Conservation (phyloP, 2,888 invertebrate genomes). For the Dastarcus helophoroides region DNA sequence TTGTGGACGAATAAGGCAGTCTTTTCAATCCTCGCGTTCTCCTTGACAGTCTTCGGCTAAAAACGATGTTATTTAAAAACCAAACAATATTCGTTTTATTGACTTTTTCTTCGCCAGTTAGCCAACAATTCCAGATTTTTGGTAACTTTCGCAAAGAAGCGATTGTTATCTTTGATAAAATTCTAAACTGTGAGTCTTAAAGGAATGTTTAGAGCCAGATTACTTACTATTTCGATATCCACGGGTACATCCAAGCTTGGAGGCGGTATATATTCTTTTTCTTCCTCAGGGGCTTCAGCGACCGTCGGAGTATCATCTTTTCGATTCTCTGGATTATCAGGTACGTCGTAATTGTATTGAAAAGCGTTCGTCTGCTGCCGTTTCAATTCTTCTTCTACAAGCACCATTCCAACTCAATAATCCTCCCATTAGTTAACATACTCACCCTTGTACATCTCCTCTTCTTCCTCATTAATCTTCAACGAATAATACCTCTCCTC, state of each 20-base stretch:
- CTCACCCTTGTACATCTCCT: slow-evolving; percentile 80
- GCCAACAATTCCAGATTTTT: too few relatives aligned
- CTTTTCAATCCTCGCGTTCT: slow-evolving; percentile 90
- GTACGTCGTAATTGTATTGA: slow-evolving; percentile 61
- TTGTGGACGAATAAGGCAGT: slow-evolving; percentile 79
- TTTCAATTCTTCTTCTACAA: slow-evolving; percentile 81
- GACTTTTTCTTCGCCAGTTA: too few relatives aligned
- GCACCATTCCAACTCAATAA: slow-evolving; percentile 1
- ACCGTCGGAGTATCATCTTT: slow-evolving; percentile 33
- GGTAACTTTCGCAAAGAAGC: too few relatives aligned
- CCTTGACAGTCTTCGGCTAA: slow-evolving; percentile 78
- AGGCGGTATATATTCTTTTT: slow-evolving; percentile 65
- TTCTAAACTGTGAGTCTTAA: too few relatives aligned
- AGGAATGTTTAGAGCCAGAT: too few relatives aligned
- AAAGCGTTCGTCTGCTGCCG: slow-evolving; percentile 65
- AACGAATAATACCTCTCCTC: slow-evolving; percentile 89
- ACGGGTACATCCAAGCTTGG: slow-evolving; percentile 63
- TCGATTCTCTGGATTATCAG: slow-evolving; percentile 36
- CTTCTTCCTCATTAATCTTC: slow-evolving; percentile 77
- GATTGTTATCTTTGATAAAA: too few relatives aligned
- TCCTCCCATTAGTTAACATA: too few relatives aligned
- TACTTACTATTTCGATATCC: slow-evolving; percentile 57
- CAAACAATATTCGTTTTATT: too few relatives aligned
- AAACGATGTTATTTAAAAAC: slow-evolving; percentile 17
- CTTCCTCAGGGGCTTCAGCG: slow-evolving; percentile 46